A percentile compares a stretch with the other conserved stretches of the same genome.
phyloP scores from a whole-genome alignment of 2,888 invertebrate genomes.

The Campopleginae sp. region DNA sequence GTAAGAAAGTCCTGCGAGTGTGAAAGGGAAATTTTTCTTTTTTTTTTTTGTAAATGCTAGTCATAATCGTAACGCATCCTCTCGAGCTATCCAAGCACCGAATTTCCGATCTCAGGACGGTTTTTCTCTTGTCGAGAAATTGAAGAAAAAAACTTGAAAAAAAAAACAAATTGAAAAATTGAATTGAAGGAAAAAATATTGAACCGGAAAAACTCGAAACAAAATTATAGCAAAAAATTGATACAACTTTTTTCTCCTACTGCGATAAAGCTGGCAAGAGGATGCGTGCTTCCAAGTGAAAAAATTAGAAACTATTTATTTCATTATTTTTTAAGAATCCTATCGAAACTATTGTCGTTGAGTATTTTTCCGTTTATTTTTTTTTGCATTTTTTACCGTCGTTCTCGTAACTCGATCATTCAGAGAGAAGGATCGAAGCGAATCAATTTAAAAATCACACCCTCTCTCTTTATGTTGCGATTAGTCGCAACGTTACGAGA shows the following conservation, averaged over 20 bases:
- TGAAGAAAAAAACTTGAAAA: conserved; percentile 21
- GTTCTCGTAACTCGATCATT: conserved; percentile 32
- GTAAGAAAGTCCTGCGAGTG: conserved; percentile 48
- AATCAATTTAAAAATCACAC: neutral
- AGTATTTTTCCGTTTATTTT: conserved; percentile 51
- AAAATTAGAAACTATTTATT: conserved; percentile 67
- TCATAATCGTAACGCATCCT: conserved; percentile 76
- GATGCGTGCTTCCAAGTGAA: conserved; percentile 63
- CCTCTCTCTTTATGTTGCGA: conserved; percentile 1
- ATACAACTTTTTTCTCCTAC: conserved; percentile 71
- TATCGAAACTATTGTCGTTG: conserved; percentile 57
- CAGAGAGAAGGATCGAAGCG: neutral
- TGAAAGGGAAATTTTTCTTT: conserved; percentile 47
- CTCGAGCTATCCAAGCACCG: conserved; percentile 65
- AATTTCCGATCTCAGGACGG: conserved; percentile 50
- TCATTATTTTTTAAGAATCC: conserved; percentile 64
- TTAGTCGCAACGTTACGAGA: conserved; percentile 27
- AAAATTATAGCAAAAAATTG: neutral
- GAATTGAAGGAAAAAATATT: conserved; percentile 15
- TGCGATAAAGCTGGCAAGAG: conserved; percentile 59
- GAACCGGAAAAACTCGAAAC: conserved; percentile 1
- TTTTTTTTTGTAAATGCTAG: conserved; percentile 79
- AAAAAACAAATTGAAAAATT: too few species aligned
- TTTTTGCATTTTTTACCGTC: conserved; percentile 58
- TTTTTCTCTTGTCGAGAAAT: conserved; percentile 9